Evolutionary conservation across 2,888 invertebrate genomes (phyloP), one percentile per base, ranked within the genome.

Genomic region (Drepanosiphum platanoidis): DNA sequence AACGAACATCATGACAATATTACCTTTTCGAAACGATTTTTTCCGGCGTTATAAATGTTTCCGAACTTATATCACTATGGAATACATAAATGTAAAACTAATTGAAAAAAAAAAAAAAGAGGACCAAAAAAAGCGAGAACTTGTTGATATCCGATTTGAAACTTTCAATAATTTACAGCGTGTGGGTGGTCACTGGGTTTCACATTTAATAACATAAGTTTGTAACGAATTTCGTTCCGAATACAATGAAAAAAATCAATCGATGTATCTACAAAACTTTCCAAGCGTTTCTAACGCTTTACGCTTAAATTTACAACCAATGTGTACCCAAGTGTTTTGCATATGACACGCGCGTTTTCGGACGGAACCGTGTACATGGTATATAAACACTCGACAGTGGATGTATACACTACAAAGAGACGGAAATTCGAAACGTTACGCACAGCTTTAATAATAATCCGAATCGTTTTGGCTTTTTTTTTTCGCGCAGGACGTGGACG

Each of bases 111-210:
- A 32, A 42, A 78, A 46, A 71, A 1, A 42, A 27, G n/a, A 34
- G 52, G 5, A 18, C 27, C 15, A 27, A 52, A 46, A 52, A 70
- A 42, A 39, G 3, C 5, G n/a, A 30, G 52, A 68, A 80, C 80
- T 80, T 70, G 68, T 80, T 70, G 80, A 80, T 80, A 70, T 0
- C 0, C 36, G 11, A 52, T 79, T 68, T 68, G 8, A 27, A 52
- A 70, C 36, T 68, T 15, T 34, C n/a, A 34, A 34, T 75, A 75
- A 75, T 52, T 7, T 34, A 58, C 7, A 74, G 32, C 15, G 27
- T 66, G 27, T n/a, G 9, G n/a, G 22, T 61, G 9, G n/a, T n/a
- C 8, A 61, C 61, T 27, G n/a, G 27, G 9, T 61, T 61, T 27
- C 7, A 61, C 27, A 9, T 9, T 27, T 1, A 9, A n/a, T n/a